A percentile compares a stretch with the other conserved stretches of the same genome.
Conservation (phyloP, 2,113 vertebrate genomes). For the Regulus satrapa region DNA sequence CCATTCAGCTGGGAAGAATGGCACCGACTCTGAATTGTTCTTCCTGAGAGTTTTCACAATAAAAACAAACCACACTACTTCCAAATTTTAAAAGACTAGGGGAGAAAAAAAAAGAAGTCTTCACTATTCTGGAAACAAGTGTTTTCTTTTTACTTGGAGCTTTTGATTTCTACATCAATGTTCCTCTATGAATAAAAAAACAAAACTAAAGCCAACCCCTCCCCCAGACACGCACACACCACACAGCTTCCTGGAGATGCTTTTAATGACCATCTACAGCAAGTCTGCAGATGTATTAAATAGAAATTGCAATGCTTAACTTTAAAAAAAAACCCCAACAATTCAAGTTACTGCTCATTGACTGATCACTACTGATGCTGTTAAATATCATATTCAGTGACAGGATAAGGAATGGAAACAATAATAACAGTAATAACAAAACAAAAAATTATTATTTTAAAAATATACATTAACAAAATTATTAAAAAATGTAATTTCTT, state of each 20-base stretch:
- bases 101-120: neutral
- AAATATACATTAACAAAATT: neutral
- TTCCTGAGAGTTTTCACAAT: conserved; percentile 72
- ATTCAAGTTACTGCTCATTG: neutral
- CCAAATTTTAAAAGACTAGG: conserved; percentile 74
- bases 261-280: conserved; percentile 55
- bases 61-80: conserved; percentile 76
- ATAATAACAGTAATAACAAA: neutral
- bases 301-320: conserved; percentile 46
- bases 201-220: neutral
- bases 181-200: conserved; percentile 68
- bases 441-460: neutral
- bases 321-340: neutral
- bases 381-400: neutral
- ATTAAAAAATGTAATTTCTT: neutral
- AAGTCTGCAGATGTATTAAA: conserved; percentile 60
- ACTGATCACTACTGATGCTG: neutral
- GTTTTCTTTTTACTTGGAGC: conserved; percentile 71
- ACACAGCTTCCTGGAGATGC: conserved; percentile 58
- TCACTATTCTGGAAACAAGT: conserved; percentile 69
- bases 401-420: neutral
- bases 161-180: conserved; percentile 70
- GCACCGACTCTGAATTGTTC: conserved; percentile 76
- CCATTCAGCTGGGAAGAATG: conserved; percentile 79
- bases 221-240: conserved; percentile 1